These are phyloP conservation scores for Mechanitis mazaeus DNA, from an alignment of 2,888 invertebrate species.

Conservation along the genomic window DNA sequence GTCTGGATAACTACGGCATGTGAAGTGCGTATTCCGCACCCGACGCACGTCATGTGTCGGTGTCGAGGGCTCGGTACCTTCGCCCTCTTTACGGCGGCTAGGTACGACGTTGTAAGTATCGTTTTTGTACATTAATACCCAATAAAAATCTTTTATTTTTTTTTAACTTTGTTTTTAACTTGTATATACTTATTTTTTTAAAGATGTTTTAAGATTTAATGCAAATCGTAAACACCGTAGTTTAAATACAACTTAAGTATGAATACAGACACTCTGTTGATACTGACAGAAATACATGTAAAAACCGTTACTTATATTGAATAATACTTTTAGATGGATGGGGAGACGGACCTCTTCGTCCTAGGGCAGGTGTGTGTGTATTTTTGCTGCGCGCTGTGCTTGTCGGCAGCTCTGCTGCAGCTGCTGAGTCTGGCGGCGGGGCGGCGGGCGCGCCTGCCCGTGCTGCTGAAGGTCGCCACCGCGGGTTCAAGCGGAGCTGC, in stretches of 20 bases:
- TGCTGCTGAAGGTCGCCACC: slow-evolving; percentile 56
- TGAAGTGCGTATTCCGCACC: slow-evolving; percentile 59
- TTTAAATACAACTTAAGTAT: neutral
- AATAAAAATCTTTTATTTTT: neutral
- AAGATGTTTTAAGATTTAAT: no score
- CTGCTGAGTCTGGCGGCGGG: slow-evolving; percentile 51
- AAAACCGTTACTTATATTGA: neutral
- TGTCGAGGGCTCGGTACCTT: slow-evolving; percentile 63
- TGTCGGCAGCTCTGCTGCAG: slow-evolving; percentile 57
- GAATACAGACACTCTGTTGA: no score
- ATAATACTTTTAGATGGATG: slow-evolving; percentile 49
- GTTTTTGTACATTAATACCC: neutral
- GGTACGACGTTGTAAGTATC: slow-evolving; percentile 56
- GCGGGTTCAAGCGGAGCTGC: slow-evolving; percentile 64
- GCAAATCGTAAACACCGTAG: neutral
- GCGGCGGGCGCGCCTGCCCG: slow-evolving; percentile 46
- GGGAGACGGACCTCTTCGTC: slow-evolving; percentile 59
- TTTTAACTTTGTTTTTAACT: no score
- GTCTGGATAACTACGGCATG: slow-evolving; percentile 65
- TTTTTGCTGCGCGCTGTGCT: slow-evolving; percentile 61
- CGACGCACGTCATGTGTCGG: slow-evolving; percentile 54
- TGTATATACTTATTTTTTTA: no score
- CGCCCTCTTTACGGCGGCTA: slow-evolving; percentile 58
- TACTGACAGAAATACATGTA: no score
- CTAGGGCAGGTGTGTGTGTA: slow-evolving; percentile 62